Conservation (phyloP, 2,113 vertebrate genomes). For the Coturnix japonica region DNA sequence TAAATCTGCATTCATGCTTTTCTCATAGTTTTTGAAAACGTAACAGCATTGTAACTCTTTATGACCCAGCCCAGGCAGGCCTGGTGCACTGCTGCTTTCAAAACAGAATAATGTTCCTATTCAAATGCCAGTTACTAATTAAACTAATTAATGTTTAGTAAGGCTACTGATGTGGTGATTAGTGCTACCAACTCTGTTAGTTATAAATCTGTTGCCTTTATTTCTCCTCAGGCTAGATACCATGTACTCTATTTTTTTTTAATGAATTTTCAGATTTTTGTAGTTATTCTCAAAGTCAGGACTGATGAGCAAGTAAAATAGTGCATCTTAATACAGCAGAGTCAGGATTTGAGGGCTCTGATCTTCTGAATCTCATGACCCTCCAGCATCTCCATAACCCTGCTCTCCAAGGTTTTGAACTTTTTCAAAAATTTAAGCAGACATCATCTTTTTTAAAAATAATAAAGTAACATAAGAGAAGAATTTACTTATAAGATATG, state of each 20-base stretch:
- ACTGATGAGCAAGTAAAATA: background rate
- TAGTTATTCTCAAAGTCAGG: background rate
- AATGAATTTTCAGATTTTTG: background rate
- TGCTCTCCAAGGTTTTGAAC: background rate
- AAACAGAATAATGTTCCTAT: background rate
- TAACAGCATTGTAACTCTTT: background rate
- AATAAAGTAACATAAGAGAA: background rate
- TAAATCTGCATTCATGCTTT: background rate
- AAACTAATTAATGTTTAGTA: background rate
- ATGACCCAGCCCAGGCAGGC: background rate
- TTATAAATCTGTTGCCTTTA: background rate
- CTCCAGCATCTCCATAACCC: background rate
- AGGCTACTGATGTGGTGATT: rapidly evolving
- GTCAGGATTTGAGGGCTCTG: background rate
- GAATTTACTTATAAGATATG: slow-evolving; percentile 14
- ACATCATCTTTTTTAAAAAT: background rate
- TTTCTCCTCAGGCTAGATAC: background rate
- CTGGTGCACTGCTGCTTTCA: background rate
- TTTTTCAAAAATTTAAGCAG: background rate
- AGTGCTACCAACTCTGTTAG: background rate
- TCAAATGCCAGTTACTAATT: background rate
- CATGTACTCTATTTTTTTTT: background rate
- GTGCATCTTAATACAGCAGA: background rate
- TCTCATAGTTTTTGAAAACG: background rate
- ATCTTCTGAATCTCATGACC: slow-evolving; percentile 1